phyloP scores from a whole-genome alignment of 2,113 vertebrate species.

The Chloebia gouldiae region DNA sequence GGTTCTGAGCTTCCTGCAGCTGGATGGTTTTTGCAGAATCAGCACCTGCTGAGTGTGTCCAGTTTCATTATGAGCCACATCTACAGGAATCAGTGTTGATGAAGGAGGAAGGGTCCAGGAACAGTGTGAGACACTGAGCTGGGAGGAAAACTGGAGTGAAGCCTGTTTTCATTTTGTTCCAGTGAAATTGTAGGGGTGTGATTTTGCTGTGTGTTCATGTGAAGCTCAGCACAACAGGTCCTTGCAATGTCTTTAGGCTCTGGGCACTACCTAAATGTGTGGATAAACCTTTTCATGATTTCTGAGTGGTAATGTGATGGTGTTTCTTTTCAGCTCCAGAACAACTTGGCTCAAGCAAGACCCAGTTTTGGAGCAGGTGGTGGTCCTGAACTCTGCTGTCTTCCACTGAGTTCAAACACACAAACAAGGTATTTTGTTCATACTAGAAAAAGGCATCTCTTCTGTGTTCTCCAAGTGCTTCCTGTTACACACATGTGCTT shows the following conservation, averaged over 20 bases:
- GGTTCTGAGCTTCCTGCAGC: not conserved
- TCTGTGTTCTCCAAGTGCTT: not conserved
- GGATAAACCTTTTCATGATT: not conserved
- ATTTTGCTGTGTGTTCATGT: not conserved
- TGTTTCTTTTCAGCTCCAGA: slow-evolving; percentile 66
- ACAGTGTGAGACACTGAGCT: not conserved
- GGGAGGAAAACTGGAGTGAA: not conserved
- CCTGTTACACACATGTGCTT: not conserved
- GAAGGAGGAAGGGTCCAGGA: not conserved
- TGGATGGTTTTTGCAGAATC: not conserved
- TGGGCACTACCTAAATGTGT: not conserved
- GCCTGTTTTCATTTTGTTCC: not conserved
- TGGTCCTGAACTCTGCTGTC: slow-evolving; percentile 4
- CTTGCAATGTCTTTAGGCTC: not conserved
- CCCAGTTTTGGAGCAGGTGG: slow-evolving; percentile 37
- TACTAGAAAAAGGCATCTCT: not conserved
- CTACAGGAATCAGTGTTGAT: not conserved
- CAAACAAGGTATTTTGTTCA: slow-evolving; percentile 68
- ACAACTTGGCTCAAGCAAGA: slow-evolving; percentile 28
- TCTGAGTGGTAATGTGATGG: not conserved
- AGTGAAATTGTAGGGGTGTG: not conserved
- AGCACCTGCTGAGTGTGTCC: not conserved
- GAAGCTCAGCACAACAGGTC: not conserved
- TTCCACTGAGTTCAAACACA: slow-evolving; percentile 38
- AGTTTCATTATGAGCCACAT: not conserved